A percentile compares a stretch with the other conserved stretches of the same genome.
phyloP scores from a whole-genome alignment of 2,888 invertebrate species.

The Ypsolopha sequella region DNA sequence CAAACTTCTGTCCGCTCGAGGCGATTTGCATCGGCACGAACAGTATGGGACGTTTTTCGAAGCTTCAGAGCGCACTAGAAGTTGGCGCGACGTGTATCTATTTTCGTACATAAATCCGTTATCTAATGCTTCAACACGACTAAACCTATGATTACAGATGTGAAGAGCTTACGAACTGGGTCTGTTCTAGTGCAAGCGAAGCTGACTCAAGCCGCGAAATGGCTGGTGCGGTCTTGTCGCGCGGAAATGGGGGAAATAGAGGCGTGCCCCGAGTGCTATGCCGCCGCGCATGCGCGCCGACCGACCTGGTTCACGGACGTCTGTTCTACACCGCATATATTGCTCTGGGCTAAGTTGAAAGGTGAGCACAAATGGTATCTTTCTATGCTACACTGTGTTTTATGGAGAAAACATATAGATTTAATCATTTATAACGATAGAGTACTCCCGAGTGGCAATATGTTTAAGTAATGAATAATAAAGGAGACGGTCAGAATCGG shows the following conservation, averaged over 20 bases:
- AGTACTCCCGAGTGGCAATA: too few relatives aligned
- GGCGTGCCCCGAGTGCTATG: constrained; percentile 93
- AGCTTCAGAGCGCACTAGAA: too few relatives aligned
- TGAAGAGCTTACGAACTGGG: neutral
- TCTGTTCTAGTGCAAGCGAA: constrained; percentile 77
- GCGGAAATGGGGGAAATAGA: constrained; percentile 94
- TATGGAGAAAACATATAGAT: too few relatives aligned
- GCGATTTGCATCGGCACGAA: too few relatives aligned
- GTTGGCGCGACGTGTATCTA: too few relatives aligned
- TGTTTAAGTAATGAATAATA: too few relatives aligned
- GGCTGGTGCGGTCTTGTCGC: constrained; percentile 85
- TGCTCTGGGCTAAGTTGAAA: constrained; percentile 97
- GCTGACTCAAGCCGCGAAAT: constrained; percentile 81
- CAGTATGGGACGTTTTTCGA: too few relatives aligned
- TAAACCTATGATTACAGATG: neutral
- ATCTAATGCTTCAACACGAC: neutral
- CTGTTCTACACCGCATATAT: constrained; percentile 88
- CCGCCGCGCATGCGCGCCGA: constrained; percentile 83
- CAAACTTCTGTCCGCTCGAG: too few relatives aligned
- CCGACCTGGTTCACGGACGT: constrained; percentile 93
- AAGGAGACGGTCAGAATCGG: too few relatives aligned
- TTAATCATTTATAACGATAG: too few relatives aligned
- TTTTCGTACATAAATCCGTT: too few relatives aligned
- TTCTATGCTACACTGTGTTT: too few relatives aligned
- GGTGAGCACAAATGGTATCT: constrained; percentile 42